These are phyloP conservation scores for Chymomyza fuscimana DNA, from an alignment of 2,888 invertebrate species.

Conservation along the genomic window DNA sequence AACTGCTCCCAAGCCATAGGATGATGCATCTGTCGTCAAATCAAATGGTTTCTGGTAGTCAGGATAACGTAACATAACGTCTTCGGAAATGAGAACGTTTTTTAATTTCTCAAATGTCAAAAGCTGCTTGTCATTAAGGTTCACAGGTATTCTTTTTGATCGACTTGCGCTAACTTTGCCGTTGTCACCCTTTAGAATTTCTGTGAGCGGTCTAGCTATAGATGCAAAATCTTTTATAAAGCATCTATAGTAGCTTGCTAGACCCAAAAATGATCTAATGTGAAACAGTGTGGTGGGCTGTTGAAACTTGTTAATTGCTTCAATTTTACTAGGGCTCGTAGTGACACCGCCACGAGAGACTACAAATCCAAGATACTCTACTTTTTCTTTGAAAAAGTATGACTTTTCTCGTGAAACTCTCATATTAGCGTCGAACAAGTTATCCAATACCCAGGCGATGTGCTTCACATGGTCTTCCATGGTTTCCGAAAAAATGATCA, in stretches of 20 bases:
- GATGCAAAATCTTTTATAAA: no score
- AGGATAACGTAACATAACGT: neutral
- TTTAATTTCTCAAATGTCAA: neutral
- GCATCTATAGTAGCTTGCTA: constrained; percentile 5
- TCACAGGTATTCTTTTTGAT: neutral
- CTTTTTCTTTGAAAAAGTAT: constrained; percentile 1
- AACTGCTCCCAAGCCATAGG: neutral
- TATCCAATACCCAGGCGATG: constrained; percentile 12
- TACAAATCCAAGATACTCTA: constrained; percentile 3
- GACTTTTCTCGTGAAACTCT: constrained; percentile 15
- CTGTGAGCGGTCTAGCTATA: neutral
- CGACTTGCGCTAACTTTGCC: neutral
- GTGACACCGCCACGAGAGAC: no score
- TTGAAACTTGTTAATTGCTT: neutral
- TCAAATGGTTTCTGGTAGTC: neutral
- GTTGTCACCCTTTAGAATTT: neutral
- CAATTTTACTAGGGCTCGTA: no score
- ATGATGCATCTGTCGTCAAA: neutral
- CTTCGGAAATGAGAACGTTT: neutral
- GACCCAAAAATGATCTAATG: neutral
- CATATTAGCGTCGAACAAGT: neutral
- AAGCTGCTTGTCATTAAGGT: neutral
- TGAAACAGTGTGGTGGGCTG: neutral
- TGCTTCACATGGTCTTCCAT: constrained; percentile 2
- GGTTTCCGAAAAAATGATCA: constrained; percentile 15